Evolutionary conservation across 1,140 invertebrate genomes (phyloP), one percentile per base, ranked within the genome.

Genomic region (Ctenoplectra terminalis): DNA sequence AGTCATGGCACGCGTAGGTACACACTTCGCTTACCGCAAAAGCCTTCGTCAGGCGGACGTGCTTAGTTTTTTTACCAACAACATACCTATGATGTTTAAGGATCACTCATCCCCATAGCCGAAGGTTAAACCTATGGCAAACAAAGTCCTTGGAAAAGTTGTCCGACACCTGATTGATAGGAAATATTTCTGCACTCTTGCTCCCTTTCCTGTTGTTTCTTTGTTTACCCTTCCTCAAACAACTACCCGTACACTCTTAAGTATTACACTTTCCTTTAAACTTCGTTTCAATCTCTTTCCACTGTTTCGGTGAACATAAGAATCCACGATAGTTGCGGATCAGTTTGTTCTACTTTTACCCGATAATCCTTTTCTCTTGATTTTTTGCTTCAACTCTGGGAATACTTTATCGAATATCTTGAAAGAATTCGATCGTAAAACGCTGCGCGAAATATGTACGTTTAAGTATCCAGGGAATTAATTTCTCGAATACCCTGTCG

Each of bases 1-100:
- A 88, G 82, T 88, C 85, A 43, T 73, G 79, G 82, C 87, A 87
- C 87, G 87, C 79, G 81, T 87, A 83, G 81, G 78, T 80, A 69
- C 64, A 83, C 72, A 75, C 66, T 40, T 71, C 64, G 48, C 54
- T 66, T 48, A 63, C 37, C 63, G 69, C 37, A 34, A 34, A 87
- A 85, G 66, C 61, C 73, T 81, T 87, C 82, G 86, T 87, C 78
- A 73, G 74, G 29, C 26, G 72, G 74, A 87, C 86, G 74, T 88
- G 86, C 64, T 66, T 46, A 31, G 34, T 82, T 87, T 87, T n/a
- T 81, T 81, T 56, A 74, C 76, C 67, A 46, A 66, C 60, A 73
- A 64, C 67, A 80, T 67, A 34, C 60, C 58, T 48, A 76, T 58
- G 73, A 56, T 77, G 71, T 43, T 71, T 63, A 37, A 60, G 70